These are phyloP conservation scores for Heterochromis multidens DNA, from an alignment of 2,113 vertebrate species.

Conservation along the genomic window DNA sequence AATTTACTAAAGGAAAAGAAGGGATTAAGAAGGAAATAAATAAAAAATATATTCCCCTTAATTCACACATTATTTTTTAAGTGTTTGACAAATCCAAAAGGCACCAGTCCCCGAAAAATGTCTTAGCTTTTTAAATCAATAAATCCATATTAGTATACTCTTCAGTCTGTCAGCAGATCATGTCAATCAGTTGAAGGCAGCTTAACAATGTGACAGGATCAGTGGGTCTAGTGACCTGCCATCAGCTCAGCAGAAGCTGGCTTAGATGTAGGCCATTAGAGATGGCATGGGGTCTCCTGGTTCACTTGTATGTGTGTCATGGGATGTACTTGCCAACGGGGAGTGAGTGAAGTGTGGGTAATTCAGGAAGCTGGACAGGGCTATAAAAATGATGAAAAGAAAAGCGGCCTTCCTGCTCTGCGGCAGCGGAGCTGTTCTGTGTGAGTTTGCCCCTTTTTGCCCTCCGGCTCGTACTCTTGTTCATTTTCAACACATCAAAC, in stretches of 20 bases:
- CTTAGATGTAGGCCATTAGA: constrained; percentile 33
- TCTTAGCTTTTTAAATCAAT: background rate
- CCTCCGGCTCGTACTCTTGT: constrained; percentile 44
- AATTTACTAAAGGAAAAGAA: background rate
- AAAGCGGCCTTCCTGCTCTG: constrained; percentile 58
- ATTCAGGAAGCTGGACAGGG: constrained; percentile 62
- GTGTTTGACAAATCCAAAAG: background rate
- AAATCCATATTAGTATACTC: background rate
- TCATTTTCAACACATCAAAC: constrained; percentile 62
- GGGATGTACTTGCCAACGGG: constrained; percentile 40
- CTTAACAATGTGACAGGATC: constrained; percentile 3
- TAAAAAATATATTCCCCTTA: fast-evolving
- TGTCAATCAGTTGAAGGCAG: background rate
- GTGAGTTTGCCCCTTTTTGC: constrained; percentile 39
- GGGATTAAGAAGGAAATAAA: background rate
- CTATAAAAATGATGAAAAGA: constrained; percentile 77
- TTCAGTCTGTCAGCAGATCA: background rate
- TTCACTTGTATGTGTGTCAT: constrained; percentile 32
- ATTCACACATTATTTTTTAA: background rate
- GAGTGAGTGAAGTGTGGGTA: constrained; percentile 36
- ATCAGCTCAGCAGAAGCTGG: constrained; percentile 19
- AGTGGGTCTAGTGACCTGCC: constrained; percentile 23
- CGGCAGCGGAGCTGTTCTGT: constrained; percentile 7
- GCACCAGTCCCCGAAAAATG: background rate
- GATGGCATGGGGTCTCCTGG: constrained; percentile 33